Evolutionary conservation across 2,113 vertebrate genomes (phyloP).

Genomic region (Colossoma macropomum): DNA sequence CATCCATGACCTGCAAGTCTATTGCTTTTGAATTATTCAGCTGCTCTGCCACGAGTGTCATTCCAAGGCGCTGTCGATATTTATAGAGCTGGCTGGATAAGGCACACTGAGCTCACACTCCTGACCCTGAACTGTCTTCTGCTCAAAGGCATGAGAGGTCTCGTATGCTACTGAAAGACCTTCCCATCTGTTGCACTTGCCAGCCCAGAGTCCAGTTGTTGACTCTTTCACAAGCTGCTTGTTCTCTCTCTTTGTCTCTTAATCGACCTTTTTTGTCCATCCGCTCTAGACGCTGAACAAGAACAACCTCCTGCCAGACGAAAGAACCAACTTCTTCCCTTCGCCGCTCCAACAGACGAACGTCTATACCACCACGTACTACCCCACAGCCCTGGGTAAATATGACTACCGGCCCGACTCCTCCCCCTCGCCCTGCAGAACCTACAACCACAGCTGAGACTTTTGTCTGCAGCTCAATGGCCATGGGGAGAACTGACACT

Average conservation of each 20-base stretch:
- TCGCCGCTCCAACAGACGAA: constrained; percentile 93
- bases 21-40: constrained; percentile 55
- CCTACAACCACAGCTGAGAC: constrained; percentile 95
- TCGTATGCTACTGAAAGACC: background rate
- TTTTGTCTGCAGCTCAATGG: constrained; percentile 20
- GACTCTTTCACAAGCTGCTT: background rate
- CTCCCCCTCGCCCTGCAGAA: constrained; percentile 93
- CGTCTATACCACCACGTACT: constrained; percentile 98
- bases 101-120: constrained; percentile 2
- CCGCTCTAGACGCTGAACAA: constrained; percentile 93
- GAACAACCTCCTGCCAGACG: constrained; percentile 95
- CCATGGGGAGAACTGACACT: constrained; percentile 31
- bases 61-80: constrained; percentile 38
- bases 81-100: constrained; percentile 41
- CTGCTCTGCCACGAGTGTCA: constrained; percentile 11
- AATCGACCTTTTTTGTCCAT: constrained; percentile 49
- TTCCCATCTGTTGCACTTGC: constrained; percentile 10
- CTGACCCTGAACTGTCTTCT: constrained; percentile 34
- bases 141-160: background rate
- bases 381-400: constrained; percentile 91
- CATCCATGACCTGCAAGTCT: constrained; percentile 53
- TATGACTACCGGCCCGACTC: constrained; percentile 94
- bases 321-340: constrained; percentile 92
- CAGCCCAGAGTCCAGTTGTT: constrained; percentile 2
- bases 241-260: background rate